Percentiles rank a stretch among this genome's conserved stretches.
Evolutionary conservation across 2,113 vertebrate species (phyloP).

Genomic region (Nettapus auritus): DNA sequence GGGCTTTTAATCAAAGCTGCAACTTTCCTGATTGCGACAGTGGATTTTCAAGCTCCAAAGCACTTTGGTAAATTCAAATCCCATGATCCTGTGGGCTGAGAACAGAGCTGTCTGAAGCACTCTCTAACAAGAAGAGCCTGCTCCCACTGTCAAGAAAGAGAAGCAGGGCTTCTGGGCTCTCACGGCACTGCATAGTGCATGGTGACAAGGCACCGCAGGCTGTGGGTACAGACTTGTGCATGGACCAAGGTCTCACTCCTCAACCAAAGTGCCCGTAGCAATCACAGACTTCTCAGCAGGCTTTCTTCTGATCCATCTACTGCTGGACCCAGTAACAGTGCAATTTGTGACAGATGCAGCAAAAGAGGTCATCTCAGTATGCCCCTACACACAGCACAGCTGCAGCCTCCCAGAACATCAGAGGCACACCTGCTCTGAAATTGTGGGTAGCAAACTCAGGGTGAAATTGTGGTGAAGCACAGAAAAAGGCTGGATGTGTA

Average conservation of each 20-base stretch:
- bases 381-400: background rate
- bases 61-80: slow-evolving; percentile 34
- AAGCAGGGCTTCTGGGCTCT: background rate
- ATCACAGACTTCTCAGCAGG: too few relatives aligned
- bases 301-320: background rate
- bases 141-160: background rate
- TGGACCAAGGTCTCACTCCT: background rate
- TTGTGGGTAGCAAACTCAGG: background rate
- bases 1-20: slow-evolving; percentile 58
- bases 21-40: background rate
- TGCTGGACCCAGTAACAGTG: background rate
- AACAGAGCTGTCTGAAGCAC: background rate
- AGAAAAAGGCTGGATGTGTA: background rate
- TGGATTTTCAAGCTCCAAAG: slow-evolving; percentile 50
- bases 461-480: background rate
- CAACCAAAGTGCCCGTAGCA: background rate
- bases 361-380: background rate
- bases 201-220: too few relatives aligned
- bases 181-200: background rate
- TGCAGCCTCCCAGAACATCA: background rate
- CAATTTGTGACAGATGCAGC: background rate
- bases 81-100: background rate
- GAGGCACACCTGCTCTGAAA: background rate
- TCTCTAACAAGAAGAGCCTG: background rate
- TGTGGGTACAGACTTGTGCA: background rate